These are phyloP conservation scores for Cryptoblepharus egeriae DNA, from an alignment of 2,797 vertebrate genomes.

Conservation along the genomic window DNA sequence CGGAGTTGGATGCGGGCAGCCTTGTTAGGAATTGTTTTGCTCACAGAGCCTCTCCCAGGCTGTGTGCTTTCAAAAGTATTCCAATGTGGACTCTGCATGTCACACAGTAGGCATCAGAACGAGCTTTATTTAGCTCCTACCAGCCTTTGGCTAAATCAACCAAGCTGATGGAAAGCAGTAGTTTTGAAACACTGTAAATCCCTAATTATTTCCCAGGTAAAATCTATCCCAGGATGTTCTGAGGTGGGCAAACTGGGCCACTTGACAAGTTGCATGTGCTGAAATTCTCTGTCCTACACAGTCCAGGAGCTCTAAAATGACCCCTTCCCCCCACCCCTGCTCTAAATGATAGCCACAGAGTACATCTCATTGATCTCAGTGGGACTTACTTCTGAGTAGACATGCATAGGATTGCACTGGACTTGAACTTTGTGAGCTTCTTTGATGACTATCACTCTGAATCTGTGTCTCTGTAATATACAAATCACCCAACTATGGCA, in stretches of 20 bases:
- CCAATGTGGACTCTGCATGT: slow-evolving; percentile 9
- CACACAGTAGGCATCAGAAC: not conserved
- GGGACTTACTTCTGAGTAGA: too few relatives aligned
- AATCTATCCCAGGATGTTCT: too few relatives aligned
- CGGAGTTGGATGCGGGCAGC: slow-evolving; percentile 60
- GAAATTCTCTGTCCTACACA: too few relatives aligned
- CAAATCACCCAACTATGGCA: not conserved
- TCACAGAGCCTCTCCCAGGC: slow-evolving; percentile 60
- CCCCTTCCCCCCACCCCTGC: too few relatives aligned
- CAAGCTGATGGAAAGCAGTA: not conserved
- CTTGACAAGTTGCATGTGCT: too few relatives aligned
- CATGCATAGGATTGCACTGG: too few relatives aligned
- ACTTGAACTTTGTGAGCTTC: not conserved
- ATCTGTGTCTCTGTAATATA: not conserved
- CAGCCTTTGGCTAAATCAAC: not conserved
- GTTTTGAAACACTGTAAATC: not conserved
- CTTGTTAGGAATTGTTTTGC: slow-evolving; percentile 83
- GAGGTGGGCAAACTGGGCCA: too few relatives aligned
- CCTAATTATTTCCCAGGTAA: not conserved
- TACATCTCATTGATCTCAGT: too few relatives aligned
- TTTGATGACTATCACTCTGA: not conserved
- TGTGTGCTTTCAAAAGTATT: slow-evolving; percentile 56
- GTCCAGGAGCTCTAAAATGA: too few relatives aligned
- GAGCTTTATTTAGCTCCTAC: slow-evolving; percentile 22
- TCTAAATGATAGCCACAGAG: not conserved